Evolutionary conservation across 2,888 invertebrate species (phyloP), one percentile per base, ranked within the genome.

Genomic region (Amphiduros pacificus): DNA sequence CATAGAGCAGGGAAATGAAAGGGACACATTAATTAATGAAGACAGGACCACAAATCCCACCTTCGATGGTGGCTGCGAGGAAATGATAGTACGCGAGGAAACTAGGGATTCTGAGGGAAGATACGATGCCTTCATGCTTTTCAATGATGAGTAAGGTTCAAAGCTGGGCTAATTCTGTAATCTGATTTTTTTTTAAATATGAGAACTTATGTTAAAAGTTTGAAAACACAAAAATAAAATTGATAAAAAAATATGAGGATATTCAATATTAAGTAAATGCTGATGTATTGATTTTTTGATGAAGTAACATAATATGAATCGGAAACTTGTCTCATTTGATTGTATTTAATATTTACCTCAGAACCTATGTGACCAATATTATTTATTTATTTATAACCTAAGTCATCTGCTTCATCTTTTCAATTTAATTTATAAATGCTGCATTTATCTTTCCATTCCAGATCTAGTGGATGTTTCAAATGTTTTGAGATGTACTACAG

Each of bases 1-100:
- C n/a, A 68, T 71, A 60, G 73, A 74, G 44, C 53, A 60, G 6
- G 68, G 65, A 4, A 71, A 71, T 27, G 63, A 56, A 26, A 65
- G 64, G 6, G 53, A 63, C 20, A 73, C 72, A 1, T 26, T 64
- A 1, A 71, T 76, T 14, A 68, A 67, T 20, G 44, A 11, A 2
- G 50, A 70, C 2, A 56, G 52, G 22, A 68, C 61, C 14, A 55
- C 20, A n/a, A 57, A 51, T 14, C 27, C 27, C 5, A 27, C 14
- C 26, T 44, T 44, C n/a, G 22, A 20, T n/a, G 44, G 44, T 9
- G 22, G 20, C 44, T 44, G 44, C n/a, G 20, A 44, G n/a, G 44
- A 5, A 5, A 44, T 44, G 44, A 22, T 20, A 44, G 22, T 5
- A 20, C n/a, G 44, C 6, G 9, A 11, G 44, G 20, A 22, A 44